A percentile compares a stretch with the other conserved stretches of the same genome.
Evolutionary conservation across 1,140 invertebrate genomes (phyloP).

Genomic region (Eufriesea mexicana): DNA sequence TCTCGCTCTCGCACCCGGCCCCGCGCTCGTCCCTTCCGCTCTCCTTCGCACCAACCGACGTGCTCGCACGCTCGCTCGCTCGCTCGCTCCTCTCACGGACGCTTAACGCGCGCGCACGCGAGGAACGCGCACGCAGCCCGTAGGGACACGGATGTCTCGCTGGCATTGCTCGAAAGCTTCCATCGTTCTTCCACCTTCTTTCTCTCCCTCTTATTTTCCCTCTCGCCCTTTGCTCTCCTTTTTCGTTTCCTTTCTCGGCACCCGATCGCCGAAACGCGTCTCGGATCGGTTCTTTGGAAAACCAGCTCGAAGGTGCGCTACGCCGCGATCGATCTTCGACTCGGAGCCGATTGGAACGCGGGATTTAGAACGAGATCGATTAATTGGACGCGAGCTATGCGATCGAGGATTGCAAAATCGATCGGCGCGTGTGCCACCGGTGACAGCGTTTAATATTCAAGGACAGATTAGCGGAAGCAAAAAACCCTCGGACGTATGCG

Average conservation of each 20-base stretch:
- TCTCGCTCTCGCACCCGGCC: slow-evolving; percentile 54
- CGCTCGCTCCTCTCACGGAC: slow-evolving; percentile 26
- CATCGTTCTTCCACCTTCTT: background rate
- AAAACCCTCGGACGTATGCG: slow-evolving; percentile 8
- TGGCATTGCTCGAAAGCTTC: background rate
- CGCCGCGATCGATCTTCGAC: background rate
- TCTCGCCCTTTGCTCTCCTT: too few relatives aligned
- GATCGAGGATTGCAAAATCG: slow-evolving; percentile 51
- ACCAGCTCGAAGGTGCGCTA: too few relatives aligned
- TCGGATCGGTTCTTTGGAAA: background rate
- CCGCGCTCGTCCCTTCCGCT: slow-evolving; percentile 49
- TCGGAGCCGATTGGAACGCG: background rate
- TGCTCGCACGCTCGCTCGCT: slow-evolving; percentile 50
- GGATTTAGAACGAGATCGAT: slow-evolving; percentile 36
- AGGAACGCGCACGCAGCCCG: slow-evolving; percentile 4
- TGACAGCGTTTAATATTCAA: slow-evolving; percentile 62
- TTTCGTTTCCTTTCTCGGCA: background rate
- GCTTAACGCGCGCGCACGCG: slow-evolving; percentile 47
- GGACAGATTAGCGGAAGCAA: slow-evolving; percentile 49
- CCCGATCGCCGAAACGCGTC: background rate
- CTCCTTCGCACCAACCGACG: slow-evolving; percentile 46
- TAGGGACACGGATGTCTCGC: background rate
- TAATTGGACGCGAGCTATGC: slow-evolving; percentile 27
- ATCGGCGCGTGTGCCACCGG: background rate
- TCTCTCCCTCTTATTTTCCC: too few relatives aligned